Conservation (phyloP, 2,797 vertebrate genomes). For the Anabacerthia variegaticeps region DNA sequence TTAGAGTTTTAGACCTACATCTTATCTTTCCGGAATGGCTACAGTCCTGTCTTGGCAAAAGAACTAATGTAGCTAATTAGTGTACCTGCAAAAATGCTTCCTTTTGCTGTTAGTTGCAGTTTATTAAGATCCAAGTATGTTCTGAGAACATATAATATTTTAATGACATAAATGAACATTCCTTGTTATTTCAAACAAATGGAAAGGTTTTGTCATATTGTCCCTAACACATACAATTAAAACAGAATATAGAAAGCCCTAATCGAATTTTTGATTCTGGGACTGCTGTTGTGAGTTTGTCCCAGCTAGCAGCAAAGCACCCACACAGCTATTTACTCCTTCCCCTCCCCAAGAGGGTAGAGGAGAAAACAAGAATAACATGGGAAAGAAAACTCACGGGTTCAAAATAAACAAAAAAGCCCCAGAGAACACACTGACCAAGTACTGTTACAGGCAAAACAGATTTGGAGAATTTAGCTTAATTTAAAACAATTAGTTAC, state of each 20-base stretch:
- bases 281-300: neutral
- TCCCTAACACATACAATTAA: neutral
- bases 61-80: neutral
- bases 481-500: neutral
- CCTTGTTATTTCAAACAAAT: neutral
- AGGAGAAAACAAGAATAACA: neutral
- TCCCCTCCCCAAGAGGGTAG: neutral
- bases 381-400: fast-evolving
- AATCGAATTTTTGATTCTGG: slow-evolving; percentile 24
- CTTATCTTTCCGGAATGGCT: neutral
- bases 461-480: neutral
- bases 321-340: neutral
- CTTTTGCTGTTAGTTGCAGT: neutral
- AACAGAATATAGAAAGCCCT: neutral
- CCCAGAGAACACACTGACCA: neutral
- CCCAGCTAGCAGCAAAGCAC: neutral
- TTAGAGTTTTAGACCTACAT: neutral
- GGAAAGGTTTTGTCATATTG: neutral
- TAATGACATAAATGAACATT: neutral
- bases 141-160: neutral
- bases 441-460: neutral
- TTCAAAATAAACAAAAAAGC: fast-evolving
- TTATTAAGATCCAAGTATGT: neutral
- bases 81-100: neutral
- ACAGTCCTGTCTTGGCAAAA: neutral